Base-by-base conservation (phyloP, 2,888 invertebrate species). In the Athrips mouffetella region DNA sequence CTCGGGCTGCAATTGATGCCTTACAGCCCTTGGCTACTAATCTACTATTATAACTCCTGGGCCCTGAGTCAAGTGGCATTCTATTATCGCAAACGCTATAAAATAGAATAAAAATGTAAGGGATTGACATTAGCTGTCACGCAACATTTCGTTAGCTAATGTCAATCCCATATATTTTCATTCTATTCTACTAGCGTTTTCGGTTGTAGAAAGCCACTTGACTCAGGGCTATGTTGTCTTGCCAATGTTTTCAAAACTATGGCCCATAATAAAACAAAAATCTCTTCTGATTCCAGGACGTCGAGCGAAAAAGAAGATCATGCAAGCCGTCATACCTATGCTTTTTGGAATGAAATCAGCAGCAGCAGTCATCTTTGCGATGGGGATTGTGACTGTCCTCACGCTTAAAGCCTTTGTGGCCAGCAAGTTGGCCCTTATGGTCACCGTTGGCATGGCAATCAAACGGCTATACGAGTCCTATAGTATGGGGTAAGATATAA, bases 271-370 rank as follows among this genome's bases (percentile, higher is more conserved):
- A 30, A n/a, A 5, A 11, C n/a, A 40, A 15, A 40, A 23, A 21
- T 11, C 3, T 2, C 8, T 45, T 18, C 25, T 15, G n/a, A 16
- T 51, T 73, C 25, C 73, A 76, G 73, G 77, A 70, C 67, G 75
- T 71, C 67, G 76, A 63, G 87, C 90, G 47, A 90, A 90, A 53
- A 91, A 90, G 56, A 92, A 92, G 62, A 89, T 91, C 57, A 85
- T 91, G 54, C 91, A 91, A 70, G 88, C 92, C 62, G 80, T 92
- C 48, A 78, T 94, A 7, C 93, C 93, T 4, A 84, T 93, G 63
- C 77, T 93, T 39, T 81, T 93, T 60, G 94, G 93, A 21, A 91
- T 93, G 76, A 93, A 93, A 63, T 89, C 91, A 0, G 90, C 92
- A 0, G 91, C 91, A 7, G 87, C 91, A 57, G 89, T 91, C 39